Percentiles rank a stretch among this genome's conserved stretches.
Evolutionary conservation across 2,113 vertebrate genomes (phyloP).

Genomic region (Trematocara nigrifrons): DNA sequence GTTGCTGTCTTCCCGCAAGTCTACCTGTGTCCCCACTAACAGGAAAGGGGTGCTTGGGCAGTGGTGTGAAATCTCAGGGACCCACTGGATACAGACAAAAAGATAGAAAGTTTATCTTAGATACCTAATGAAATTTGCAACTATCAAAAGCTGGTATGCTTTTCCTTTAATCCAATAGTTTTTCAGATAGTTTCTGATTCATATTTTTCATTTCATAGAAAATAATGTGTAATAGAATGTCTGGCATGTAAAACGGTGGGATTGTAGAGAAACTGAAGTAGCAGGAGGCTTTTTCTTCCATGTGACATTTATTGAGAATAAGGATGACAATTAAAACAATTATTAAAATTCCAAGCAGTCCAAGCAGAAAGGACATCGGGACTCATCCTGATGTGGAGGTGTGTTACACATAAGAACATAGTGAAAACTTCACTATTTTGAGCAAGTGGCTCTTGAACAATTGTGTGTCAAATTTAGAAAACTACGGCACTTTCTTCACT

Average conservation of each 20-base stretch:
- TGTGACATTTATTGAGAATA: not conserved
- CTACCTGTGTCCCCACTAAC: conserved; percentile 95
- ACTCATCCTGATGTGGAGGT: not conserved
- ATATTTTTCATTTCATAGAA: not conserved
- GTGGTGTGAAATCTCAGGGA: conserved; percentile 98
- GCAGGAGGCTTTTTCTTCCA: not conserved
- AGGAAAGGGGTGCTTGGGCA: conserved; percentile 97
- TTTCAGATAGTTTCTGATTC: not conserved
- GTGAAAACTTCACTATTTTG: not conserved
- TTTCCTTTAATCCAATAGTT: not conserved
- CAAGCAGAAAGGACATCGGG: not conserved
- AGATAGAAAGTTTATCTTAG: not conserved
- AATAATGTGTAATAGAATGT: not conserved
- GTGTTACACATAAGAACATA: not conserved
- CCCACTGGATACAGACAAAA: conserved; percentile 77
- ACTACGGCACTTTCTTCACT: not conserved
- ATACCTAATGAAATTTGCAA: not conserved
- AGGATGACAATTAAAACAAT: not conserved
- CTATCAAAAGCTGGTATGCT: not conserved
- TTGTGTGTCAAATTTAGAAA: not conserved
- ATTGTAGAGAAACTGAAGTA: not conserved
- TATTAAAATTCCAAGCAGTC: not conserved
- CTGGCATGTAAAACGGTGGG: not conserved
- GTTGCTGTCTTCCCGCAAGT: conserved; percentile 92
- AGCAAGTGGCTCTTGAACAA: not conserved